phyloP scores from a whole-genome alignment of 2,797 vertebrate species.

The Platyrinchus mystaceus region DNA sequence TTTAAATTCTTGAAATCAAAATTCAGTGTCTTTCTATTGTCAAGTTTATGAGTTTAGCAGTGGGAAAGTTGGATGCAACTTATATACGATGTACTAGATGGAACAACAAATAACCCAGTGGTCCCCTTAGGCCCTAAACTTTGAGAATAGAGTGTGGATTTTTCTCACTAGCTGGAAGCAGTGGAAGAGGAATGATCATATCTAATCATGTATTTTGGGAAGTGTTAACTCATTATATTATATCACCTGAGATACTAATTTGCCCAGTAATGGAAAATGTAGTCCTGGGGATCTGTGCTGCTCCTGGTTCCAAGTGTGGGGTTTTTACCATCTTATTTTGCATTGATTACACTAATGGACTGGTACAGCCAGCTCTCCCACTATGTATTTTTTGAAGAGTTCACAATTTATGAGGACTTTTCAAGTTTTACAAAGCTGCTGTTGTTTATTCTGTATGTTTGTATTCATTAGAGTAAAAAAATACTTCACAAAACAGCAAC shows the following conservation, averaged over 20 bases:
- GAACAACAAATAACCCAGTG: neutral
- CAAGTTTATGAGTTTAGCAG: neutral
- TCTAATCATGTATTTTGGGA: neutral
- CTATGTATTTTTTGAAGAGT: neutral
- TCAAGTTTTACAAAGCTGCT: neutral
- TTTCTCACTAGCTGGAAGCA: neutral
- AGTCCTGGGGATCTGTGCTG: neutral
- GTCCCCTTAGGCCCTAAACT: neutral
- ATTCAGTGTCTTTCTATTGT: neutral
- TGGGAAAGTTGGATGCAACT: neutral
- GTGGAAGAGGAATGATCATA: neutral
- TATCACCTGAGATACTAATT: neutral
- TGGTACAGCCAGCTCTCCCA: neutral
- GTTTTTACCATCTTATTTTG: neutral
- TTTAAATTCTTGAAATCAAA: neutral
- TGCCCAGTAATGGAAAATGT: neutral
- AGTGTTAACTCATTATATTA: neutral
- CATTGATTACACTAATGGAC: neutral
- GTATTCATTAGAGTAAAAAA: neutral
- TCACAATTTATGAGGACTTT: neutral
- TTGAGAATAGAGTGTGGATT: neutral
- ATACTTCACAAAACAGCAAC: neutral
- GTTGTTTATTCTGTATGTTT: neutral
- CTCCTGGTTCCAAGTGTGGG: neutral
- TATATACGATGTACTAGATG: neutral